Evolutionary conservation across 2,888 invertebrate species (phyloP), one percentile per base, ranked within the genome.

Genomic region (Apantesis nais): DNA sequence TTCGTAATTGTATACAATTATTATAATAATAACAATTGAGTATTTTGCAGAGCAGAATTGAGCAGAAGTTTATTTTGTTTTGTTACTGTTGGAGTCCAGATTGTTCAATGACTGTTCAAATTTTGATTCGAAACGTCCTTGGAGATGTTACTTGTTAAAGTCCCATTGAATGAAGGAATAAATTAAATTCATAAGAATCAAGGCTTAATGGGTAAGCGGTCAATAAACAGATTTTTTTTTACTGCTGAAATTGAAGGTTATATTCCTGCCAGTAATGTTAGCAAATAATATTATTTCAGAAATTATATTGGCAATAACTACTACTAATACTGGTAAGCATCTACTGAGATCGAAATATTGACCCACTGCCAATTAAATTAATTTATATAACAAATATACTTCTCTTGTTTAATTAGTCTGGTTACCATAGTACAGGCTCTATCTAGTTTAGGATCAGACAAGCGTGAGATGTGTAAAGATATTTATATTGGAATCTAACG

Each of bases 1-100:
- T 41, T 61, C 22, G 11, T 25, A 55, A 58, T 48, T 48, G 16
- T 64, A 64, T 64, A 61, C 41, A 64, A 69, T 64, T 62, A 68
- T 66, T 67, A 48, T 60, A 60, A 58, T 60, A 58, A 64, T 71
- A 39, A 66, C 44, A 55, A 67, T 63, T 69, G 67, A 66, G 48
- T 41, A 44, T n/a, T 48, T 12, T 52, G 19, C 19, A n/a, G 11
- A 39, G 69, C 64, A n/a, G n/a, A n/a, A 39, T 31, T 44, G 37
- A 31, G 29, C 39, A 25, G 29, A 61, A 62, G 19, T 62, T 68
- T 22, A 39, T 58, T 39, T 66, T 66, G n/a, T 67, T 58, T 65
- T 55, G 37, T 16, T 29, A 29, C 16, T 19, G 58, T 55, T 39
- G 25, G 25, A 67, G 41, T 12, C 5, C 58, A 29, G 14, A 25